These are phyloP conservation scores for Cantharis flavilabris DNA, from an alignment of 2,888 invertebrate genomes.

Conservation along the genomic window DNA sequence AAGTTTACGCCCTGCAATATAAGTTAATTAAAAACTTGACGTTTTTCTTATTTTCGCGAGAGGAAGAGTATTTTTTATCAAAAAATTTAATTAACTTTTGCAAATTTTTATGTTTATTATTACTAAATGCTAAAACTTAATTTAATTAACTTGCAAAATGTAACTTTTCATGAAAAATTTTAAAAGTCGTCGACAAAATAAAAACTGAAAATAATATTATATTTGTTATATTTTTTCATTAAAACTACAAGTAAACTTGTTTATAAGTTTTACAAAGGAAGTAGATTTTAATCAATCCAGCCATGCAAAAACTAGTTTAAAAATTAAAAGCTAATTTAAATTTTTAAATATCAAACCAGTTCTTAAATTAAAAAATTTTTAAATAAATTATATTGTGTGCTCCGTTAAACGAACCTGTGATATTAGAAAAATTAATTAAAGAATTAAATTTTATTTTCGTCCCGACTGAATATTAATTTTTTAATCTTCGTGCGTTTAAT, in stretches of 20 bases:
- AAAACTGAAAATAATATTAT: not conserved
- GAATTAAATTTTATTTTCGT: constrained; percentile 8
- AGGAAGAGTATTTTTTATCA: not conserved
- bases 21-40: not conserved
- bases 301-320: constrained; percentile 21
- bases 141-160: not conserved
- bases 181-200: not conserved
- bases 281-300: constrained; percentile 23
- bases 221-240: not conserved
- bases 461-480: constrained; percentile 5
- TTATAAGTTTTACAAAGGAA: constrained; percentile 18
- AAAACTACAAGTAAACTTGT: not conserved
- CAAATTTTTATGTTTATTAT: not conserved
- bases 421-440: constrained; percentile 13
- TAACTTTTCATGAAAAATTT: not conserved
- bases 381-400: constrained; percentile 16
- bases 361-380: constrained; percentile 22
- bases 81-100: not conserved
- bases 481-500: not conserved
- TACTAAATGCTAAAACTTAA: not conserved
- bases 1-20: not conserved
- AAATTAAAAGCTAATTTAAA: constrained; percentile 25
- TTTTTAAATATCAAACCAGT: constrained; percentile 22
- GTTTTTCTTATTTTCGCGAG: not conserved
- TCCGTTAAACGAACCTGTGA: constrained; percentile 17